A percentile compares a stretch with the other conserved stretches of the same genome.
Conservation (phyloP, 1,140 invertebrate species). For the Parapsyche elsis region DNA sequence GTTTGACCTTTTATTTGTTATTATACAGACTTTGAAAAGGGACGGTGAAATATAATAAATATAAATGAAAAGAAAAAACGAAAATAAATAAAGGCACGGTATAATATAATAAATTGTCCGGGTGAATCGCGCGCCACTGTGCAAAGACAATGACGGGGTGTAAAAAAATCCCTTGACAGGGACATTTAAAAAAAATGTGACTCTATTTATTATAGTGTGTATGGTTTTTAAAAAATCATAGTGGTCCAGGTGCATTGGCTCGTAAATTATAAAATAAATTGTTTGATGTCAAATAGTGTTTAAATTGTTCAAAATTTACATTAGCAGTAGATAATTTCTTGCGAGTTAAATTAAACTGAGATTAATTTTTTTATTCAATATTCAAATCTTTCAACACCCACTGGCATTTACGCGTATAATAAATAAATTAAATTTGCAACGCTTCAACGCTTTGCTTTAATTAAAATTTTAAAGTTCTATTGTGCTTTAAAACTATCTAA, state of each 20-base stretch:
- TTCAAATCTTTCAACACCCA: background rate
- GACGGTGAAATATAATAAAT: background rate
- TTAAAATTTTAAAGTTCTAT: background rate
- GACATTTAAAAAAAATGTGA: conserved; percentile 26
- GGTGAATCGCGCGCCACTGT: conserved; percentile 9
- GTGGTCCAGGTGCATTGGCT: conserved; percentile 45
- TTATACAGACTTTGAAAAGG: no score
- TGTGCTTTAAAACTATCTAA: background rate
- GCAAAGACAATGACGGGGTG: conserved; percentile 25
- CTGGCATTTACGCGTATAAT: background rate
- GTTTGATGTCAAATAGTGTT: no score
- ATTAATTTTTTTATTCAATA: background rate
- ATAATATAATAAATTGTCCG: conserved; percentile 35
- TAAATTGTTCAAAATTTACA: no score
- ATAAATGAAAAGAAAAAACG: background rate
- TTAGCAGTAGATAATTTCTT: no score
- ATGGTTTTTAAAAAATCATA: conserved; percentile 15
- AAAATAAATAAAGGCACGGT: conserved; percentile 32
- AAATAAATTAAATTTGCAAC: conserved; percentile 22
- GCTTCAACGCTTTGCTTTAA: conserved; percentile 14
- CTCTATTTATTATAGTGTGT: background rate
- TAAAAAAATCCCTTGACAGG: conserved; percentile 31
- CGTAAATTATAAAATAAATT: background rate
- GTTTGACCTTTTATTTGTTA: conserved; percentile 47
- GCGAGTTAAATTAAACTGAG: no score